Conservation (phyloP, 2,797 vertebrate species). For the Enteromius thamalakanensis region DNA sequence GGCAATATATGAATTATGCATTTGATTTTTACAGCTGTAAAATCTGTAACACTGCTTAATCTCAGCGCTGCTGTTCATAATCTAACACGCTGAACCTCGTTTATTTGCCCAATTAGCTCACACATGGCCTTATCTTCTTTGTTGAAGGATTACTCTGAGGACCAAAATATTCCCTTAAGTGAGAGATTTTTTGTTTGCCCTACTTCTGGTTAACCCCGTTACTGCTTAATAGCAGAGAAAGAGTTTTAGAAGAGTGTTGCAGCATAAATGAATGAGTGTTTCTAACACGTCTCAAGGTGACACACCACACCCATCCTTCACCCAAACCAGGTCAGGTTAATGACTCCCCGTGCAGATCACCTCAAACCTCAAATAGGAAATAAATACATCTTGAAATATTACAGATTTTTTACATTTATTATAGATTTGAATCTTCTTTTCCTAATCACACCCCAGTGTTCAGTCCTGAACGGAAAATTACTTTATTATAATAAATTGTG, state of each 20-base stretch:
- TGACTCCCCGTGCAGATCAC: neutral
- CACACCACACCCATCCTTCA: neutral
- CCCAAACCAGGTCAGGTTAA: constrained; percentile 20
- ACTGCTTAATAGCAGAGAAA: constrained; percentile 41
- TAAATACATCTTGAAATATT: no score
- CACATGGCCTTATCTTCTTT: constrained; percentile 43
- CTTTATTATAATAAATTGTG: neutral
- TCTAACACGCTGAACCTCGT: neutral
- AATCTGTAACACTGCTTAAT: neutral
- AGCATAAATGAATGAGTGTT: constrained; percentile 36
- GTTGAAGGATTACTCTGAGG: constrained; percentile 50
- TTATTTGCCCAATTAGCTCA: constrained; percentile 53
- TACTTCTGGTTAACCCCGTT: constrained; percentile 51
- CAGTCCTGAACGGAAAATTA: neutral
- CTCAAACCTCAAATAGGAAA: neutral
- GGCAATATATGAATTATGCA: neutral
- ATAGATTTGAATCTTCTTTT: neutral
- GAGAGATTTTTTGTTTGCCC: constrained; percentile 50
- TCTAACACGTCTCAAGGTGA: neutral
- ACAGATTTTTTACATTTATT: neutral
- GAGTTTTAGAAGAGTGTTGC: constrained; percentile 31
- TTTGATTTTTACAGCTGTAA: neutral
- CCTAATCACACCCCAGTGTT: no score
- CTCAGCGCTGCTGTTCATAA: constrained; percentile 19
- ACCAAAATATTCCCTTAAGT: constrained; percentile 49